Evolutionary conservation across 2,797 vertebrate genomes (phyloP).

Genomic region (Gymnopithys bicolor): DNA sequence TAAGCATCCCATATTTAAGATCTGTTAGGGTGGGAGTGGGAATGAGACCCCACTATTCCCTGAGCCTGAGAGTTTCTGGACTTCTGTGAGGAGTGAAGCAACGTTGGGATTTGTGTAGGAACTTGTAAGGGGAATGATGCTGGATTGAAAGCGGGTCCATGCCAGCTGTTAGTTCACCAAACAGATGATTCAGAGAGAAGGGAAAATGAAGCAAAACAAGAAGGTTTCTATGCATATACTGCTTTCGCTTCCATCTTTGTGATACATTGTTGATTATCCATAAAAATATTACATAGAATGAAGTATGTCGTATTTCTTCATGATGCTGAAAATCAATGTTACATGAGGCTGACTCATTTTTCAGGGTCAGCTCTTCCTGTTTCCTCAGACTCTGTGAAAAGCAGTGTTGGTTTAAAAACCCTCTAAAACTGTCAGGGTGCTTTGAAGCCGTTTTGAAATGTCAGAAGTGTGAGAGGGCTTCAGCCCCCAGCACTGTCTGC

Average conservation of each 20-base stretch:
- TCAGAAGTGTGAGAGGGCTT: neutral
- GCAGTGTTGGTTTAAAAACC: neutral
- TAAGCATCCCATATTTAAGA: neutral
- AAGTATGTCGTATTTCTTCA: neutral
- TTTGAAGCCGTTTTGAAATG: neutral
- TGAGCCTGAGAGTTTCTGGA: neutral
- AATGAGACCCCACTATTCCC: neutral
- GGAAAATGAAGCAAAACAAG: neutral
- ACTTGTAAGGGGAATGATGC: neutral
- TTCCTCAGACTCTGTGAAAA: neutral
- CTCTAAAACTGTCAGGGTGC: neutral
- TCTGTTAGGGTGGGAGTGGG: neutral
- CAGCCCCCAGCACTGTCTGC: neutral
- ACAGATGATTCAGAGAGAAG: neutral
- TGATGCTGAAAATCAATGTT: neutral
- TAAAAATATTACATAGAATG: neutral
- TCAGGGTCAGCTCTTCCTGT: neutral
- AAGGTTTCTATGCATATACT: neutral
- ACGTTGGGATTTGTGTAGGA: neutral
- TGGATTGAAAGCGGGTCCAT: neutral
- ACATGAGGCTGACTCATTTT: neutral
- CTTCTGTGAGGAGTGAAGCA: neutral
- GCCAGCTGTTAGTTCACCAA: neutral
- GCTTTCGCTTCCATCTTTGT: neutral
- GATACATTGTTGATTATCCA: neutral